Evolutionary conservation across 1,140 invertebrate species (phyloP), one percentile per base, ranked within the genome.

Genomic region (Medauroidea extradentata): DNA sequence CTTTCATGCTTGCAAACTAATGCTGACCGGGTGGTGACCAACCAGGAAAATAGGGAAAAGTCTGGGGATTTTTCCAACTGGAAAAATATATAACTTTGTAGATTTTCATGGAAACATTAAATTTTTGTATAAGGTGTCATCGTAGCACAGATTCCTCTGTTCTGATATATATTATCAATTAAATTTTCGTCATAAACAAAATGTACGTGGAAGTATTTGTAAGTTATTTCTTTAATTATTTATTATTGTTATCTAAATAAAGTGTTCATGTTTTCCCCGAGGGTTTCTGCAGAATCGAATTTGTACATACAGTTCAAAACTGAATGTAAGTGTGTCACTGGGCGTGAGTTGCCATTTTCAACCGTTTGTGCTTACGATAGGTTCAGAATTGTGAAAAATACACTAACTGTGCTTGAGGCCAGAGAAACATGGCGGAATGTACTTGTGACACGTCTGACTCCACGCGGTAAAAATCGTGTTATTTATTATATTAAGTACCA

Each of bases 361-460:
- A 57, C 60, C 60, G 53, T 61, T 61, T 61, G 25, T 27, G 24
- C 23, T 44, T 13, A 41, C 60, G 43, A 57, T 61, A 61, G 60
- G 60, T n/a, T 43, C 41, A 61, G 11, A 34, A 52, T 52, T 41
- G 48, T 24, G 42, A 16, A 23, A 21, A 29, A 16, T 43, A 52
- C 14, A 21, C 18, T 14, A 23, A 21, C 3, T 18, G 18, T 19
- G 7, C 23, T n/a, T 8, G 11, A 52, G 13, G 1, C 16, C 2
- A 23, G 13, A 41, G 13, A 4, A 21, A 42, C 14, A 54, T 53
- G 13, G n/a, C n/a, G n/a, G n/a, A n/a, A n/a, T n/a, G n/a, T n/a
- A n/a, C n/a, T n/a, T n/a, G n/a, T n/a, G n/a, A n/a, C n/a, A n/a
- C n/a, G n/a, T n/a, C n/a, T n/a, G n/a, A n/a, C n/a, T n/a, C n/a